Conservation (phyloP, 2,113 vertebrate genomes). For the Oxyura jamaicensis region DNA sequence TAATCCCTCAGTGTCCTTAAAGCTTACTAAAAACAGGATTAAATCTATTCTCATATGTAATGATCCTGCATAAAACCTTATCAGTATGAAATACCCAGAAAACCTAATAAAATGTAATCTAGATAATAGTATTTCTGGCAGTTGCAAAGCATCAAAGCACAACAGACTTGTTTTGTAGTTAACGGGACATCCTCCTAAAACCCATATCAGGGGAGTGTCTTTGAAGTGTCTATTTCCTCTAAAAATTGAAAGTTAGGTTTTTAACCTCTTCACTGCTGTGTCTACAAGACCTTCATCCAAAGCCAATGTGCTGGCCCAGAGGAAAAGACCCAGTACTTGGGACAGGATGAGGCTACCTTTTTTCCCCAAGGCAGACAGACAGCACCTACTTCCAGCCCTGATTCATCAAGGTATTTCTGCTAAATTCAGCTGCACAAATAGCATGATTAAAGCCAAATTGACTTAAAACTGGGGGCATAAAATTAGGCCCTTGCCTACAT, state of each 20-base stretch:
- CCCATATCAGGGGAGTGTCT: background rate
- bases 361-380: background rate
- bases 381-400: background rate
- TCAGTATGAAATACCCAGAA: slow-evolving; percentile 74
- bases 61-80: slow-evolving; percentile 76
- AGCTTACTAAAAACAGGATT: slow-evolving; percentile 80
- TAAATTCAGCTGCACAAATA: background rate
- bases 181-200: background rate
- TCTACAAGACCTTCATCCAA: background rate
- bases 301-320: background rate
- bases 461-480: slow-evolving; percentile 1
- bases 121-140: slow-evolving; percentile 64
- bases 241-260: background rate
- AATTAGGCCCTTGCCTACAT: background rate
- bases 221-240: background rate
- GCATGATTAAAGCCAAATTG: background rate
- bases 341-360: background rate
- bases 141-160: slow-evolving; percentile 5
- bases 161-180: background rate
- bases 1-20: slow-evolving; percentile 80
- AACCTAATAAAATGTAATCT: slow-evolving; percentile 73
- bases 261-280: background rate
- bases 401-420: background rate
- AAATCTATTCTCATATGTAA: slow-evolving; percentile 78
- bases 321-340: background rate